A percentile compares a stretch with the other conserved stretches of the same genome.
These are phyloP conservation scores for Leptonema lineaticorne DNA, from an alignment of 1,140 invertebrate genomes.

Conservation along the genomic window DNA sequence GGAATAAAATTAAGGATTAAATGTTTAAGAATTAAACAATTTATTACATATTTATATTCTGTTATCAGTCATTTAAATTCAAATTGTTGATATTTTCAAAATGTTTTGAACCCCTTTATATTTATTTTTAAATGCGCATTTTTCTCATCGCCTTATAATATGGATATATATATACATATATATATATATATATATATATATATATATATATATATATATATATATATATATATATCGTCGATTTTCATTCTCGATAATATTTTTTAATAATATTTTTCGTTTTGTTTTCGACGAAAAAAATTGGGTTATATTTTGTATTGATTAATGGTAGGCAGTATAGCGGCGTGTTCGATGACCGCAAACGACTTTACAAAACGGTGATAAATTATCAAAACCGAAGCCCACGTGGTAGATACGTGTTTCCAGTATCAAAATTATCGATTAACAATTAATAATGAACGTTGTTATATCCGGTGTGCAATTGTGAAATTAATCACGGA, in stretches of 20 bases:
- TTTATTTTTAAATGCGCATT: too few species aligned
- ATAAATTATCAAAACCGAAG: slow-evolving; percentile 26
- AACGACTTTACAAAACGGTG: slow-evolving; percentile 26
- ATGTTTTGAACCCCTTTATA: too few species aligned
- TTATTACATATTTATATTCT: too few species aligned
- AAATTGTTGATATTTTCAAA: too few species aligned
- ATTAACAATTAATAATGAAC: slow-evolving; percentile 16
- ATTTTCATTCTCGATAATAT: too few species aligned
- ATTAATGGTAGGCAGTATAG: neutral
- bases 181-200: neutral
- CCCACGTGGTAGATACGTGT: neutral
- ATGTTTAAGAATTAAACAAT: too few species aligned
- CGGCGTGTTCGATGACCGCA: slow-evolving; percentile 1
- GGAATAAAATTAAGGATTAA: too few species aligned
- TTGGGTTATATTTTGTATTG: neutral
- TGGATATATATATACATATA: neutral
- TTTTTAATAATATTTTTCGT: neutral
- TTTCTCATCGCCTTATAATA: too few species aligned
- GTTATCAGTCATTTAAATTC: too few species aligned
- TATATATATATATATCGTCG: neutral
- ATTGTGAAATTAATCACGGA: slow-evolving; percentile 18
- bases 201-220: neutral
- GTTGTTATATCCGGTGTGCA: slow-evolving; percentile 3
- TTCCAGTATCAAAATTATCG: slow-evolving; percentile 6
- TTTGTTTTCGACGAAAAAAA: too few species aligned